Evolutionary conservation across 1,140 invertebrate species (phyloP), one percentile per base, ranked within the genome.

Genomic region (Holotrichia oblita): DNA sequence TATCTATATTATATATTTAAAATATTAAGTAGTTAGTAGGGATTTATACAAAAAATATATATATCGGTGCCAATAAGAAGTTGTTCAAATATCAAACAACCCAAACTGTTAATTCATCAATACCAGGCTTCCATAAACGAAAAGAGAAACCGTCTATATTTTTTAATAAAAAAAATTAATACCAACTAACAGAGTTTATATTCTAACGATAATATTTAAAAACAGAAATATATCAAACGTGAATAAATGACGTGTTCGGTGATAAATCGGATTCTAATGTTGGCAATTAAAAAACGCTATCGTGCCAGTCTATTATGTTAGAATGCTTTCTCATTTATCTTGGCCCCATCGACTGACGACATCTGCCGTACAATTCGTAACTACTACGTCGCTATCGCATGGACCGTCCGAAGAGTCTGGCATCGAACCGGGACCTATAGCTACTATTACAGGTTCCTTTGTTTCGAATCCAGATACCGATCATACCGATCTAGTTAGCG

Each of bases 401-500:
- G 85, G 83, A n/a, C 85, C 85, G 80, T 86, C 85, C 1, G 84
- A 85, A 79, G 86, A 87, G 81, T 86, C 85, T 12, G 86, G 88
- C 85, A 86, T 91, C 75, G 90, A 91, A 81, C 89, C 89, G 0
- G 90, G 89, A n/a, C 89, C 90, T 24, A 89, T 92, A 79, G 91
- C 91, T 4, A 92, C 91, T 3, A 92, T 92, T 80, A 92, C 91
- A 10, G 91, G 91, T 72, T 92, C 91, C 0, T 87, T 92, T 78
- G 90, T 89, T 44, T 91, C 91, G 3, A 85, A 92, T 73, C 90
- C 90, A 22, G 89, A 88, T 6, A 78, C 85, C 72, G 83, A 86
- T 41, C 92, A 94, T 82, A 94, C 93, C 7, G 93, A 94, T 86
- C 88, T 94, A 6, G 93, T 90, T 40, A 94, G 93, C 55, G 93